Base-by-base conservation (phyloP, 2,888 invertebrate species). In the Mellilla xanthometata region DNA sequence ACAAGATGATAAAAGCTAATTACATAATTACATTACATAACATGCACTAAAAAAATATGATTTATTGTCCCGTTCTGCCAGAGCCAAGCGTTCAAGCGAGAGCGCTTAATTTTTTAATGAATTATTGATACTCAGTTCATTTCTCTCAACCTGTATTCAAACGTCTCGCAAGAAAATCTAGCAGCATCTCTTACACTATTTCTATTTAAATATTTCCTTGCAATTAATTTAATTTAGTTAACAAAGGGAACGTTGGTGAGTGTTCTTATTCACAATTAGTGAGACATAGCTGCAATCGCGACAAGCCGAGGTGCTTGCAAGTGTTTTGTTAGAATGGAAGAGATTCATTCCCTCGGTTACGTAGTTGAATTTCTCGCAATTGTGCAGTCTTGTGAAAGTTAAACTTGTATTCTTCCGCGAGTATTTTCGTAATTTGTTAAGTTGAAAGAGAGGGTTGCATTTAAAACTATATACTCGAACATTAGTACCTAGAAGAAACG, bases 181-280 rank as follows among this genome's bases (percentile, higher is more conserved):
- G 4, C 11, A 13, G n/a, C 12, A 26, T n/a, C 47, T 33, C 41
- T 13, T 26, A 22, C 2, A 6, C 12, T 19, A 35, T 8, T 72
- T 72, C 74, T 72, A 76, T 84, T 84, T 81, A 83, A 84, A 83
- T 83, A 84, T 84, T 86, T 85, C 82, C 79, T 78, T 65, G 70
- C 82, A 81, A 84, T 84, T 83, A 83, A 82, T 81, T 83, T 81
- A 81, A 82, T 83, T 84, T 75, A 80, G 72, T 79, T 82, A 81
- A 83, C 81, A 82, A 81, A 82, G 70, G 63, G 71, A 75, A 68
- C 63, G 62, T 58, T 65, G 62, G 62, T 26, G 62, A 72, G 64
- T 68, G 71, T 68, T 68, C 74, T 77, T 70, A 68, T 62, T 76
- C 79, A 75, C 81, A 82, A 83, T 82, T 82, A 83, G 77, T 76